A percentile compares a stretch with the other conserved stretches of the same genome.
Evolutionary conservation across 1,140 invertebrate genomes (phyloP).

Genomic region (Nephila pilipes): DNA sequence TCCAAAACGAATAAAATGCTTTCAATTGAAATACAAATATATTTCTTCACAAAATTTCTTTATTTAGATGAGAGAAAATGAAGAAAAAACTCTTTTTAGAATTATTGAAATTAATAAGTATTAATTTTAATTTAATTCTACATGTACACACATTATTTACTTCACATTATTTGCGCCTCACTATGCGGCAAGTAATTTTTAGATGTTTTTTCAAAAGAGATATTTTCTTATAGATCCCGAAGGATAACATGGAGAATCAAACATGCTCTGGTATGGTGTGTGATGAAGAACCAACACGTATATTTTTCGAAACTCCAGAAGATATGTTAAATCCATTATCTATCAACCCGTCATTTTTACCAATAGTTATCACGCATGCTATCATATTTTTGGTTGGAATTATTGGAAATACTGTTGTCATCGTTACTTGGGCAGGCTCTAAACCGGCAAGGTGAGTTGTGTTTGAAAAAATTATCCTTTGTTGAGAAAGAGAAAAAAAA

Average conservation of each 20-base stretch:
- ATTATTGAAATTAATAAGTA: too few species aligned
- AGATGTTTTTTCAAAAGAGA: not conserved
- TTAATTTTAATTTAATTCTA: too few species aligned
- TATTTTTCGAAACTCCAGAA: constrained; percentile 79
- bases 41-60: too few species aligned
- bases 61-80: too few species aligned
- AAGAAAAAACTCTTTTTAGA: too few species aligned
- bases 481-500: too few species aligned
- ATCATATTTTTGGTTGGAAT: constrained; percentile 81
- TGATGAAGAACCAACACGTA: constrained; percentile 62
- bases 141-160: too few species aligned
- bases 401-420: constrained; percentile 79
- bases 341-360: constrained; percentile 80
- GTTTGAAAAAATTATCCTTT: not conserved
- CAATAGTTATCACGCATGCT: constrained; percentile 81
- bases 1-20: too few species aligned
- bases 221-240: not conserved
- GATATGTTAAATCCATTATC: constrained; percentile 81
- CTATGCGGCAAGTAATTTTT: too few species aligned
- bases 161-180: too few species aligned
- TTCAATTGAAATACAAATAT: too few species aligned
- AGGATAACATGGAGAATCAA: constrained; percentile 30
- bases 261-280: constrained; percentile 24
- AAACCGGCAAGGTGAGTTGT: constrained; percentile 52
- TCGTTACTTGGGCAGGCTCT: constrained; percentile 77